Conservation (phyloP, 2,797 vertebrate genomes). For the Sus cebifrons region DNA sequence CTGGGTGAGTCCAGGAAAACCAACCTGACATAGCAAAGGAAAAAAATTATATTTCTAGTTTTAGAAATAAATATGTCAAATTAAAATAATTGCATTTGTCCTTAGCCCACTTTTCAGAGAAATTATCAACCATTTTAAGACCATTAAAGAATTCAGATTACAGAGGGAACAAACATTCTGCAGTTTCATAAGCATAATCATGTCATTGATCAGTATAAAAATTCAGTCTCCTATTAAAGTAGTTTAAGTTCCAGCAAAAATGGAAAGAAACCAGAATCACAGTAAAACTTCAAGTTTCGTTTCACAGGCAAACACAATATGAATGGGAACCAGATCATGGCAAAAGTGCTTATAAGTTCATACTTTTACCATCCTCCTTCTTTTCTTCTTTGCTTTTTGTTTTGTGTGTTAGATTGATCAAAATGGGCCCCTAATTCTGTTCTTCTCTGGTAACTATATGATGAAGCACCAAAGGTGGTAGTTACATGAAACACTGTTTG, state of each 20-base stretch:
- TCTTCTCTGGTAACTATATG: neutral
- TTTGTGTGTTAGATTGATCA: conserved; percentile 18
- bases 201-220: conserved; percentile 42
- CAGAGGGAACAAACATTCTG: conserved; percentile 10
- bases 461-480: neutral
- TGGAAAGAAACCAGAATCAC: conserved; percentile 19
- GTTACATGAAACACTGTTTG: neutral
- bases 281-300: conserved; percentile 54
- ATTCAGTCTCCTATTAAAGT: conserved; percentile 33
- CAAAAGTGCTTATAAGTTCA: neutral
- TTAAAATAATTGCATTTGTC: conserved; percentile 85
- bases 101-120: conserved; percentile 75
- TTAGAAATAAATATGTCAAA: conserved; percentile 88
- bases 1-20: conserved; percentile 82
- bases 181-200: conserved; percentile 70
- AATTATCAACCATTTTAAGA: neutral
- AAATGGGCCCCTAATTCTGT: neutral
- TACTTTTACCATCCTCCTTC: neutral
- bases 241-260: neutral
- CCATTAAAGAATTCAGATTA: conserved; percentile 16
- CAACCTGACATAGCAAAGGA: conserved; percentile 85
- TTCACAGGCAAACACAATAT: neutral
- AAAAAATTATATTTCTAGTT: conserved; percentile 85
- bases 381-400: neutral
- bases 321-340: neutral